Evolutionary conservation across 1,140 invertebrate species (phyloP), one percentile per base, ranked within the genome.

Genomic region (Aphaenogaster rudis): DNA sequence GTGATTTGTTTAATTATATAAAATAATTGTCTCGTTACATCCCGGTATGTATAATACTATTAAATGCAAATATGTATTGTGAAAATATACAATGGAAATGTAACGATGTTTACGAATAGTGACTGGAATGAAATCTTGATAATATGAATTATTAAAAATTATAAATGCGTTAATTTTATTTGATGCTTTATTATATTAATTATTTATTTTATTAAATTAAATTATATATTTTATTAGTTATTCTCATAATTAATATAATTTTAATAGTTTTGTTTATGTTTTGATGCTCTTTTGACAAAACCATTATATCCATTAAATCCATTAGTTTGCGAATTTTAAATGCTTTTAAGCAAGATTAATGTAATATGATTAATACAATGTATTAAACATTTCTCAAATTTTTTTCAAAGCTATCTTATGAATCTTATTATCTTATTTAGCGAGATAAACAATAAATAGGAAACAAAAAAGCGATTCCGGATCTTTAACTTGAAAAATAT

Each of bases 181-280:
- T 48, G 2, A 28, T 13, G 15, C 54, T 61, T 61, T 78, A 8
- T 71, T 28, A 71, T 33, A 71, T 33, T 72, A 7, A 78, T 61
- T 48, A 78, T 78, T 64, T 78, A 78, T 78, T 78, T 64, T 50
- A 21, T 79, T 63, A 45, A 57, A 78, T 79, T 66, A 78, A 78
- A 64, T 28, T 63, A 45, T 78, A 66, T 79, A 48, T 45, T 33
- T 78, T 48, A 66, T 79, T 66, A 21, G 17, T 66, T 66, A 48
- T 79, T 79, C 21, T 64, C 33, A 42, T 33, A 54, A 66, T 57
- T 71, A 69, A 69, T 71, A 45, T 45, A 82, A 74, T 8, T 74
- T 82, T 33, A 7, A 33, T 7, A 48, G 13, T 11, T 59, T 21
- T 45, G 13, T 82, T 72, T 59, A 15, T 45, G 5, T 82, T 59